These are phyloP conservation scores for Gisinianus flammeolus DNA, from an alignment of 2,888 invertebrate species.

Conservation along the genomic window DNA sequence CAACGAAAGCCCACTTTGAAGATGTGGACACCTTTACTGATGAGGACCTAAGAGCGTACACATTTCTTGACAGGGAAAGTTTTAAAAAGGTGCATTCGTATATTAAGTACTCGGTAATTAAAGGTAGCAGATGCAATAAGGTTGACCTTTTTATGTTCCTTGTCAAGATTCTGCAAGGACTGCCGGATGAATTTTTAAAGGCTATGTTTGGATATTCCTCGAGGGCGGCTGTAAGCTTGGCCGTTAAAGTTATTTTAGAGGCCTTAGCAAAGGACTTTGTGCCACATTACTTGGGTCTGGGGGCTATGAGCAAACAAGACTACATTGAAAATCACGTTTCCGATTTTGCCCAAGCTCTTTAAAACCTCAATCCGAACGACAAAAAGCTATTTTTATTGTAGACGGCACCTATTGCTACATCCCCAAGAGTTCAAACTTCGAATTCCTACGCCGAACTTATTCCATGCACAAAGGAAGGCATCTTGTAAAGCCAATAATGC, in stretches of 20 bases:
- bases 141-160: background rate
- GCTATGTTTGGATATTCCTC: background rate
- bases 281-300: background rate
- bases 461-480: background rate
- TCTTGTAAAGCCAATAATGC: background rate
- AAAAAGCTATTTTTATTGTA: background rate
- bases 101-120: no score
- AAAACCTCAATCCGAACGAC: background rate
- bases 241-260: background rate
- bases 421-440: background rate
- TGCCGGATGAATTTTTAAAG: background rate
- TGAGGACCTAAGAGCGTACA: no score
- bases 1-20: no score
- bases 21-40: no score
- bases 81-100: no score
- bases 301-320: background rate
- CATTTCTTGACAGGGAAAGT: no score
- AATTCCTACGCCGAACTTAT: background rate
- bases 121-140: no score
- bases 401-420: slow-evolving; percentile 18
- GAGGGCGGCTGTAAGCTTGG: background rate
- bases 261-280: background rate
- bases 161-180: background rate
- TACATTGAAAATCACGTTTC: background rate
- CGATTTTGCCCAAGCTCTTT: background rate